Conservation (phyloP, 2,888 invertebrate genomes). For the Tridacna crocea region DNA sequence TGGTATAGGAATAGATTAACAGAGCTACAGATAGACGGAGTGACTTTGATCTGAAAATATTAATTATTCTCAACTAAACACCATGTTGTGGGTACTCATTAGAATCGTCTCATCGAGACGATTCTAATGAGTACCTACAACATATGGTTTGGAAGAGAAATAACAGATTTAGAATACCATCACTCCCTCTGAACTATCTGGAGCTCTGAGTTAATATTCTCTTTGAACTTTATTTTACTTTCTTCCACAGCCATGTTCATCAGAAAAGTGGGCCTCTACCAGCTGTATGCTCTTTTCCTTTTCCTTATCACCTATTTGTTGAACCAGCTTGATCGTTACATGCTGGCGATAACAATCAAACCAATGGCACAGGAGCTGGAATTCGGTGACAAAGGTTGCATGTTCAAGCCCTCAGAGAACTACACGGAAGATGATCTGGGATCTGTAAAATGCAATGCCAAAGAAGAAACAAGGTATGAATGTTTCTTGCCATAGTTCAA, state of each 20-base stretch:
- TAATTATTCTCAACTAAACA: too few relatives aligned
- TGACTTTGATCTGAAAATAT: too few relatives aligned
- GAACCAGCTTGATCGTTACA: slow-evolving; percentile 82
- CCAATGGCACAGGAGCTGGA: slow-evolving; percentile 81
- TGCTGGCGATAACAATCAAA: slow-evolving; percentile 79
- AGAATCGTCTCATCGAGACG: too few relatives aligned
- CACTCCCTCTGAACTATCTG: too few relatives aligned
- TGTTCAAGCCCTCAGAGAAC: slow-evolving; percentile 66
- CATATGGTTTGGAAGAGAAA: too few relatives aligned
- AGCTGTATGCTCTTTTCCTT: slow-evolving; percentile 77
- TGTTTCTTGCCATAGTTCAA: not conserved
- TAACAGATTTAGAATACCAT: too few relatives aligned
- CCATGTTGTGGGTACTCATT: too few relatives aligned
- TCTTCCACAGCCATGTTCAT: slow-evolving; percentile 56
- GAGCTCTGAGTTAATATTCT: not conserved
- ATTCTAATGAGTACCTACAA: too few relatives aligned
- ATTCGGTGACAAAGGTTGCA: slow-evolving; percentile 80
- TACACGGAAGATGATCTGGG: slow-evolving; percentile 55
- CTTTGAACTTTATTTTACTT: not conserved
- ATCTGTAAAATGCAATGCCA: slow-evolving; percentile 65
- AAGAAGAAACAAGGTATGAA: slow-evolving; percentile 6
- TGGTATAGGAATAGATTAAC: too few relatives aligned
- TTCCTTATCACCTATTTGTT: slow-evolving; percentile 80
- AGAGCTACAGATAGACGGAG: too few relatives aligned
- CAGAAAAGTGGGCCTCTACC: slow-evolving; percentile 65